Conservation (phyloP, 2,888 invertebrate genomes). For the Brachylomia viminalis region DNA sequence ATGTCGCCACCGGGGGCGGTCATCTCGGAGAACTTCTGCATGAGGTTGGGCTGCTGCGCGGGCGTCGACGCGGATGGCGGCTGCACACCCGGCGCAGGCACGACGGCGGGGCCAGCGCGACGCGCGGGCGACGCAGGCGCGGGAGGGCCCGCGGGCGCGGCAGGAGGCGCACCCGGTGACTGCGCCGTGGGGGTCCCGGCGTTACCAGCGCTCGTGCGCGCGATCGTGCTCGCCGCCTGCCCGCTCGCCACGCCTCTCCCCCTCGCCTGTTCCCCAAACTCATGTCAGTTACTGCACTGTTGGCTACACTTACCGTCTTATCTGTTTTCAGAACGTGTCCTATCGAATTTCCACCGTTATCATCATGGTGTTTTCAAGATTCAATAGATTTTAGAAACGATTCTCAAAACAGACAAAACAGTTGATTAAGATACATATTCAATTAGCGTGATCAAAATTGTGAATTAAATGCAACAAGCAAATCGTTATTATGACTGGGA, state of each 20-base stretch:
- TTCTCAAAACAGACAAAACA: conserved; percentile 49
- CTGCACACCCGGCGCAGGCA: conserved; percentile 85
- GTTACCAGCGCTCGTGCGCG: conserved; percentile 92
- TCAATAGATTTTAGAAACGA: conserved; percentile 14
- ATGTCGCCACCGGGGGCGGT: conserved; percentile 97
- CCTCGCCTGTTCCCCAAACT: conserved; percentile 84
- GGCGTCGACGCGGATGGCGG: conserved; percentile 82
- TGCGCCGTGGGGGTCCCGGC: conserved; percentile 85
- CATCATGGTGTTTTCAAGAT: not conserved
- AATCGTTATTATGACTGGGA: conserved; percentile 44
- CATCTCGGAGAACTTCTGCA: conserved; percentile 97
- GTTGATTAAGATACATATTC: conserved; percentile 22
- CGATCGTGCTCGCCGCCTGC: conserved; percentile 88
- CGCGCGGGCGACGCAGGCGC: conserved; percentile 71
- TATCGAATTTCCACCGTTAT: not conserved
- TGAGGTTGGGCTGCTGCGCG: conserved; percentile 92
- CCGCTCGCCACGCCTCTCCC: conserved; percentile 89
- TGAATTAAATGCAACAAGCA: conserved; percentile 54
- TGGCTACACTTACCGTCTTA: conserved; percentile 21
- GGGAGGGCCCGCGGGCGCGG: conserved; percentile 64
- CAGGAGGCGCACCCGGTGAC: conserved; percentile 78
- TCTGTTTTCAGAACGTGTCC: conserved; percentile 32
- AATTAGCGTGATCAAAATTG: conserved; percentile 46
- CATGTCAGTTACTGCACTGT: conserved; percentile 53
- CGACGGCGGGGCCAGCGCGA: conserved; percentile 69